phyloP scores from a whole-genome alignment of 2,113 vertebrate species.

The Aldabrachelys gigantea region DNA sequence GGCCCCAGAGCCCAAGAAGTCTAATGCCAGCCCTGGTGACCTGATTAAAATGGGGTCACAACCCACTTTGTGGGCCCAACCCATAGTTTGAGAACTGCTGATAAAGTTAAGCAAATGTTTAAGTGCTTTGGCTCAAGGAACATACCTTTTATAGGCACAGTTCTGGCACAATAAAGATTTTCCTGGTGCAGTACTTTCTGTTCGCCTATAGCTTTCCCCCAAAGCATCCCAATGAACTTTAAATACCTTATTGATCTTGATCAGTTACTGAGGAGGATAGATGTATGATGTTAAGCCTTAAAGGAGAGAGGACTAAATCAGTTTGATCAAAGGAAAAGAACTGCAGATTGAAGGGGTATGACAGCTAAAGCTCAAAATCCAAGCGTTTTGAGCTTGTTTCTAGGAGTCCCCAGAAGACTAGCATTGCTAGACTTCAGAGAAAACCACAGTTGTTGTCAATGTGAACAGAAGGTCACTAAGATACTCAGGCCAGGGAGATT shows the following conservation, averaged over 20 bases:
- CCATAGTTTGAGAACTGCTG: too few relatives aligned
- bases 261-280: background rate
- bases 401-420: background rate
- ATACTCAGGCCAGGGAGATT: background rate
- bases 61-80: too few relatives aligned
- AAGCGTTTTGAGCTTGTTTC: background rate
- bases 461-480: accelerated
- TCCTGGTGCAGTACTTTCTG: background rate
- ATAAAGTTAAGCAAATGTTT: background rate
- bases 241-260: background rate
- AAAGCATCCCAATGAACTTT: background rate
- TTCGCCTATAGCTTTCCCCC: background rate
- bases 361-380: background rate
- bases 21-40: too few relatives aligned
- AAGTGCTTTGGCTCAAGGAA: background rate
- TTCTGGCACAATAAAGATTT: background rate
- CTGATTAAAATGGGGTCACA: too few relatives aligned
- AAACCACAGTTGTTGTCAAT: background rate
- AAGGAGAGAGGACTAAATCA: background rate
- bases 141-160: background rate
- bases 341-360: background rate
- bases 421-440: accelerated
- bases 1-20: too few relatives aligned
- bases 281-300: background rate
- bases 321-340: background rate